These are phyloP conservation scores for Amphimallon solstitiale DNA, from an alignment of 2,888 invertebrate species.

Conservation along the genomic window DNA sequence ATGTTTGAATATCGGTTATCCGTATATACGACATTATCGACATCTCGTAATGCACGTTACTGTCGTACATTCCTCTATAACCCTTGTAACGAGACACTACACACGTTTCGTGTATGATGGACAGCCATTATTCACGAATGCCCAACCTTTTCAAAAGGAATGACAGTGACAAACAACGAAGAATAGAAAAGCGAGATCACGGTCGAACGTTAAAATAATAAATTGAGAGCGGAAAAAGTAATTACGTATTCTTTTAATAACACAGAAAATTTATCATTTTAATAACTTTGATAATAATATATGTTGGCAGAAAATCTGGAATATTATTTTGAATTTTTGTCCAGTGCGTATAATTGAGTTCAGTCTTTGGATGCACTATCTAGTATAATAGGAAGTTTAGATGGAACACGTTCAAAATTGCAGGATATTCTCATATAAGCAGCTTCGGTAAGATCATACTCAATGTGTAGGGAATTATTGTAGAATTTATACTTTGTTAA, in stretches of 20 bases:
- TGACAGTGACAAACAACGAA: conserved; percentile 1
- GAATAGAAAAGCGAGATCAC: neutral
- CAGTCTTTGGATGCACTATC: conserved; percentile 14
- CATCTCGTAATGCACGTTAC: neutral
- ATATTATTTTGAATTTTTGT: neutral
- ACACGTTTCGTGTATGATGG: conserved; percentile 9
- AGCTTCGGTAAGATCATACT: neutral
- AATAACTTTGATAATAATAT: neutral
- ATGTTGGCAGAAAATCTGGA: conserved; percentile 7
- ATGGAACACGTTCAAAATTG: neutral
- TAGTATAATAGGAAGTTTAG: conserved; percentile 15
- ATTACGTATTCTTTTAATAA: neutral
- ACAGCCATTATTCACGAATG: neutral
- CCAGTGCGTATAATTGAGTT: conserved; percentile 1
- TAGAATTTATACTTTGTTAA: too few relatives aligned
- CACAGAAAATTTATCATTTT: neutral
- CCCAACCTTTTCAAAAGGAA: conserved; percentile 14
- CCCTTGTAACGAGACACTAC: neutral
- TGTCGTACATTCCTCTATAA: conserved; percentile 8
- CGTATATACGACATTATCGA: conserved; percentile 17
- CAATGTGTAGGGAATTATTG: too few relatives aligned
- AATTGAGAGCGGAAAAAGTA: conserved; percentile 3
- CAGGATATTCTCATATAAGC: neutral
- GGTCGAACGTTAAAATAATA: neutral
- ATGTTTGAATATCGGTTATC: too few relatives aligned